phyloP scores from a whole-genome alignment of 1,140 invertebrate genomes.

The Psix sp. region DNA sequence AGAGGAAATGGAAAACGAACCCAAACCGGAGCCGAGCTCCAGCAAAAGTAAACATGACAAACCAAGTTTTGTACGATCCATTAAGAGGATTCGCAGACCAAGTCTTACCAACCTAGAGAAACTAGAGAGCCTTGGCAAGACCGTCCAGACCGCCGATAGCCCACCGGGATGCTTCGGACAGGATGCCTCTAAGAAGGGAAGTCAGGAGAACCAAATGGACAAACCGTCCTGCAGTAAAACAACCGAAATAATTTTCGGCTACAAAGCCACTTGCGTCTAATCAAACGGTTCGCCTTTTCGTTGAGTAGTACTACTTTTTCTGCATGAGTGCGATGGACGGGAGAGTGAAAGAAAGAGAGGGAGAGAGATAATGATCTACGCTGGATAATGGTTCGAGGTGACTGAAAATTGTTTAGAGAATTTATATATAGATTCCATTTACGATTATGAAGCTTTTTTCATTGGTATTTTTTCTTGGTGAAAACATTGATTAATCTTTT shows the following conservation, averaged over 20 bases:
- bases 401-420: too few species aligned
- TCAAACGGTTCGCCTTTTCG: slow-evolving; percentile 6
- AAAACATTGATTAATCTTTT: too few species aligned
- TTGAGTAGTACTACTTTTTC: too few species aligned
- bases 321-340: too few species aligned
- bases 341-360: too few species aligned
- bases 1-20: slow-evolving; percentile 40
- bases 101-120: slow-evolving; percentile 63
- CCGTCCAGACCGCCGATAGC: slow-evolving; percentile 14
- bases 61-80: background rate
- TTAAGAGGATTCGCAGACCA: slow-evolving; percentile 24
- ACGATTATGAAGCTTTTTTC: too few species aligned
- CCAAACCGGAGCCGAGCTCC: slow-evolving; percentile 3
- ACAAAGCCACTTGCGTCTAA: slow-evolving; percentile 70
- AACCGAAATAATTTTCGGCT: slow-evolving; percentile 64
- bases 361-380: too few species aligned
- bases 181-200: slow-evolving; percentile 19
- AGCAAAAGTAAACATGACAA: slow-evolving; percentile 16
- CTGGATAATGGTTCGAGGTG: too few species aligned
- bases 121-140: slow-evolving; percentile 53
- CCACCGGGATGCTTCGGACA: slow-evolving; percentile 12
- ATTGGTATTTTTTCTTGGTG: too few species aligned
- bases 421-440: too few species aligned
- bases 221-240: slow-evolving; percentile 69
- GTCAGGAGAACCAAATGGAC: slow-evolving; percentile 46